Base-by-base conservation (phyloP, 1,140 invertebrate genomes). In the Hydropsyche tenuis region DNA sequence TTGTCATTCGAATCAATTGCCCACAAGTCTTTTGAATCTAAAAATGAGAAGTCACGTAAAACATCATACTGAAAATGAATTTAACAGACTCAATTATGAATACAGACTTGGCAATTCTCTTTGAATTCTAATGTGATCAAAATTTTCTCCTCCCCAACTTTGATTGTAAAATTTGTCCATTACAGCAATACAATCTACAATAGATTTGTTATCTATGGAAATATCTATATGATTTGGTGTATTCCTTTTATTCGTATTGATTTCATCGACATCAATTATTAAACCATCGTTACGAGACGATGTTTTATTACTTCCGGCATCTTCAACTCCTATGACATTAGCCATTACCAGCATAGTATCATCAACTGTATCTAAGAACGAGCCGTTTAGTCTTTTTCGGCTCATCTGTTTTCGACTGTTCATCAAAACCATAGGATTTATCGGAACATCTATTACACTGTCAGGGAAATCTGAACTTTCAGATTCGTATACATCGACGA, bases 381-480 rank as follows among this genome's bases (percentile, higher is more conserved):
- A 5, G 7, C 16, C 27, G 3, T 20, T 27, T 2, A 65, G 16
- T 65, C 16, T 30, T 7, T 43, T 37, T n/a, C 3, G 5, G 1
- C 12, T 14, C 1, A 3, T 42, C 37, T 12, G 23, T 3, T 48
- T 25, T 30, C 9, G n/a, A 6, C 51, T 72, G 2, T 73, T 73
- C 51, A 18, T 27, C 1, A 56, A 5, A 42, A 69, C 60, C 1
- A 16, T 22, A 25, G 69, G 48, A 37, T 37, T 72, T 6, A 78
- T 64, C 18, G 77, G 74, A 30, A 78, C 60, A 72, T 78, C 77
- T 6, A 78, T 56, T 37, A 78, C 30, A 43, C 77, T 78, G 37
- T 78, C 77, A 1, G 77, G 77, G 46, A 78, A 53, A 76, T 78
- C 77, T 16, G 77, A 78, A 73, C 77, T 78, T 73, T 78, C 77